Evolutionary conservation across 2,888 invertebrate genomes (phyloP).

Genomic region (Phyllotreta cruciferae): DNA sequence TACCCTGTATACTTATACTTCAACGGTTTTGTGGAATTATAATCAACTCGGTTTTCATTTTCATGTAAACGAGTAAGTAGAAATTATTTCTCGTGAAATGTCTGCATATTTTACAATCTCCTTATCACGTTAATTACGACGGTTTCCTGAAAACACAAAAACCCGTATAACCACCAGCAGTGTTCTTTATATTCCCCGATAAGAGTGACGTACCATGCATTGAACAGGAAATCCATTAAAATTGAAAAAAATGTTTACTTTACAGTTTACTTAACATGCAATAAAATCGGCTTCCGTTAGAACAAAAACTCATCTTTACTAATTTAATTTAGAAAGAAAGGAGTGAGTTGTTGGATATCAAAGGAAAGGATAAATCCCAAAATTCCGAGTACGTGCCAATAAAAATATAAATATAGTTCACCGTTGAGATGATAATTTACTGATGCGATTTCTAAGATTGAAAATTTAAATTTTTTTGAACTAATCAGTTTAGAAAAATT

Average conservation of each 20-base stretch:
- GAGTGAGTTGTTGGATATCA: no score
- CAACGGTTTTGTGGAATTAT: no score
- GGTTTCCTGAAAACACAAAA: slow-evolving; percentile 1
- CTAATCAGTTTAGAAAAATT: not conserved
- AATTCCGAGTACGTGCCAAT: no score
- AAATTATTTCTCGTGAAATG: not conserved
- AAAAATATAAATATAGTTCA: no score
- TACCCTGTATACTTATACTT: no score
- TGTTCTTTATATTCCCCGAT: slow-evolving; percentile 1
- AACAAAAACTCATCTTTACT: not conserved
- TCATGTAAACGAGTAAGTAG: not conserved
- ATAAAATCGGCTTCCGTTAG: slow-evolving; percentile 12
- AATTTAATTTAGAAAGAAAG: no score
- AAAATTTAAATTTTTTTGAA: not conserved
- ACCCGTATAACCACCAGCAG: slow-evolving; percentile 8
- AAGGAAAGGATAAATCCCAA: no score
- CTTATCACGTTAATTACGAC: slow-evolving; percentile 4
- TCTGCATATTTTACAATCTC: slow-evolving; percentile 6
- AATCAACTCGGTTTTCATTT: not conserved
- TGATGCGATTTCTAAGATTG: no score
- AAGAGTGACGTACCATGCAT: slow-evolving; percentile 2
- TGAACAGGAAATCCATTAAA: slow-evolving; percentile 7
- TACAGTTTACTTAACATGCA: slow-evolving; percentile 10
- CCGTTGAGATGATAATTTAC: not conserved
- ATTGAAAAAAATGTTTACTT: slow-evolving; percentile 7